Percentiles rank a stretch among this genome's conserved stretches.
Conservation (phyloP, 2,797 vertebrate genomes). For the Picus viridis region DNA sequence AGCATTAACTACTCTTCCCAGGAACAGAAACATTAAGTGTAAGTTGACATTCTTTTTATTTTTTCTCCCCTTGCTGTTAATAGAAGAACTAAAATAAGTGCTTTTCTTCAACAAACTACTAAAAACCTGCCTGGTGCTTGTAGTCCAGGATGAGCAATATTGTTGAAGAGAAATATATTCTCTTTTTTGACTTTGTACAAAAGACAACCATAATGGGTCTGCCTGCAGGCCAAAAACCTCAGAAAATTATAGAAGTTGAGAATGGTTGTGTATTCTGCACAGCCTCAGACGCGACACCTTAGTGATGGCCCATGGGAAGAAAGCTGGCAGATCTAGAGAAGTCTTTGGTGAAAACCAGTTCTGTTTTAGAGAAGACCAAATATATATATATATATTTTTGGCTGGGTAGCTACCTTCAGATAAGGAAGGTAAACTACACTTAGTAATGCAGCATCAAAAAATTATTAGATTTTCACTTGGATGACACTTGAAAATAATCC, state of each 20-base stretch:
- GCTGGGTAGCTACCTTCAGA: not conserved
- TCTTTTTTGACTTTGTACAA: not conserved
- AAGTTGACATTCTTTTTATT: slow-evolving; percentile 46
- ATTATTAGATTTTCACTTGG: not conserved
- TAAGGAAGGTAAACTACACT: not conserved
- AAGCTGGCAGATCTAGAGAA: not conserved
- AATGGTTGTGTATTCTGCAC: not conserved
- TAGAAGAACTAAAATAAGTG: slow-evolving; percentile 62
- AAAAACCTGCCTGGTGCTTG: not conserved
- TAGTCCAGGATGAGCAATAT: not conserved
- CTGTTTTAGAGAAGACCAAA: not conserved
- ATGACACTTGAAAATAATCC: not conserved
- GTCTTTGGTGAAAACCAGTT: not conserved
- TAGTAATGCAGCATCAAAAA: not conserved
- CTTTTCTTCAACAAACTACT: slow-evolving; percentile 44
- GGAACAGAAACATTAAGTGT: slow-evolving; percentile 64
- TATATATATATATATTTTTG: not conserved
- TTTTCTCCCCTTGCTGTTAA: not conserved
- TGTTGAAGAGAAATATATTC: not conserved
- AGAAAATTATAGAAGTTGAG: not conserved
- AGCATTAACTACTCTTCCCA: slow-evolving; percentile 65
- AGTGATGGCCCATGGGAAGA: not conserved
- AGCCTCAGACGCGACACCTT: not conserved
- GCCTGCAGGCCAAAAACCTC: not conserved
- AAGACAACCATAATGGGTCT: not conserved